Base-by-base conservation (phyloP, 1,140 invertebrate genomes). In the Doryteuthis pealeii region DNA sequence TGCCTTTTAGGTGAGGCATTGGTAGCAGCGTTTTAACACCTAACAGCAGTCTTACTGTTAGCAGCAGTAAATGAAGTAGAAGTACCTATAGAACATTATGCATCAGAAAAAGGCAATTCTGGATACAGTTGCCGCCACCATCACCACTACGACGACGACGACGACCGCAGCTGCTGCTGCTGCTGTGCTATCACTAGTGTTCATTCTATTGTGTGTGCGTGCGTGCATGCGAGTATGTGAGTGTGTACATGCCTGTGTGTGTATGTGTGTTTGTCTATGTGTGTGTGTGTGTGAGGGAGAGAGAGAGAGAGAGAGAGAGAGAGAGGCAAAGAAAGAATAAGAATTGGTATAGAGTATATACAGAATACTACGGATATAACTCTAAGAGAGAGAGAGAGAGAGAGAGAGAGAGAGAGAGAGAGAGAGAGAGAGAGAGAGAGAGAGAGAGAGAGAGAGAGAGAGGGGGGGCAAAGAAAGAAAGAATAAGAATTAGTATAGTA, bases 321-420 rank as follows among this genome's bases (percentile, higher is more conserved):
- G 35, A 73, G 71, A 18, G 32, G 15, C 22, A 40, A 40, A 40
- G 35, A 40, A 40, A 40, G 35, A 40, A 10, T 3, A 10, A 10
- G n/a, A n/a, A n/a, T n/a, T n/a, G 10, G 35, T 5, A 10, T n/a
- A 58, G 28, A 32, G 2, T 30, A 31, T 5, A 10, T 40, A 10
- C 35, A 10, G 4, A 33, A n/a, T n/a, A n/a, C n/a, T 14, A 40
- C 22, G 54, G 15, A 4, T 12, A 33, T 67, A 33, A 15, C 22
- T 31, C 10, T 15, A 4, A 32, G 58, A 40, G 31, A 40, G 58
- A 32, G 14, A 67, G 72, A 54, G 71, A 72, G 71, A 72, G 71
- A 72, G 71, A 62, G 28, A 71, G 74, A 70, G 28, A 75, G 74
- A 75, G 68, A 75, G 68, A 75, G 31, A 75, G 68, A 75, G 43